Conservation (phyloP, 2,888 invertebrate genomes). For the Scelioninae gen. 2 region DNA sequence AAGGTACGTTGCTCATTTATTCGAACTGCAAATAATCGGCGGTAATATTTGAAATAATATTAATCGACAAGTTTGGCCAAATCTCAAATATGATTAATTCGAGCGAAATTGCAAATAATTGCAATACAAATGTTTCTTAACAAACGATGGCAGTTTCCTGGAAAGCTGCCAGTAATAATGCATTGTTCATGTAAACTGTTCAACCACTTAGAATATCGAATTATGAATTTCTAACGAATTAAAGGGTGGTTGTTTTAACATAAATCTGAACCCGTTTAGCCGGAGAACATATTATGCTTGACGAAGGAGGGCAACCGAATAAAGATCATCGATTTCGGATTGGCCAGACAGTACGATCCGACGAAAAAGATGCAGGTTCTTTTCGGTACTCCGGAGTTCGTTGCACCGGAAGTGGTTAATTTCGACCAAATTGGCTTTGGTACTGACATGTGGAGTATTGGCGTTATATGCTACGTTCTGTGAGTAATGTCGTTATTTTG, state of each 20-base stretch:
- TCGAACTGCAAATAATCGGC: too few species aligned
- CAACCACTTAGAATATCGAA: conserved; percentile 30
- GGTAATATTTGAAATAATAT: conserved; percentile 33
- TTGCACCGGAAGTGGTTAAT: conserved; percentile 98
- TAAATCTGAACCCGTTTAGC: conserved; percentile 77
- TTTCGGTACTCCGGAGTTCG: conserved; percentile 99
- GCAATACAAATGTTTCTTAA: conserved; percentile 45
- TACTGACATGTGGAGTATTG: conserved; percentile 99
- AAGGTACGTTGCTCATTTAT: conserved; percentile 81
- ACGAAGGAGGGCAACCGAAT: conserved; percentile 98
- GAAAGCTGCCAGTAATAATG: conserved; percentile 41
- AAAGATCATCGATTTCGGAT: conserved; percentile 98
- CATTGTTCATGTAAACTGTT: conserved; percentile 34
- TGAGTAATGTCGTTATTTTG: conserved; percentile 79
- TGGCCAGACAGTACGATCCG: conserved; percentile 94
- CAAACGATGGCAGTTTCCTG: conserved; percentile 37
- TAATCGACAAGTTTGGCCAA: conserved; percentile 35
- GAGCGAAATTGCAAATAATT: conserved; percentile 41
- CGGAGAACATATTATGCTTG: conserved; percentile 98
- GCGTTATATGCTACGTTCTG: conserved; percentile 98
- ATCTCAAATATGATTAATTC: conserved; percentile 43
- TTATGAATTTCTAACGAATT: conserved; percentile 32
- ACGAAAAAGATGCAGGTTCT: conserved; percentile 94
- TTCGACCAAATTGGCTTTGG: conserved; percentile 97
- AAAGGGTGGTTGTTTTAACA: conserved; percentile 22